Evolutionary conservation across 2,888 invertebrate species (phyloP), one percentile per base, ranked within the genome.

Genomic region (Hypercompe scribonia): DNA sequence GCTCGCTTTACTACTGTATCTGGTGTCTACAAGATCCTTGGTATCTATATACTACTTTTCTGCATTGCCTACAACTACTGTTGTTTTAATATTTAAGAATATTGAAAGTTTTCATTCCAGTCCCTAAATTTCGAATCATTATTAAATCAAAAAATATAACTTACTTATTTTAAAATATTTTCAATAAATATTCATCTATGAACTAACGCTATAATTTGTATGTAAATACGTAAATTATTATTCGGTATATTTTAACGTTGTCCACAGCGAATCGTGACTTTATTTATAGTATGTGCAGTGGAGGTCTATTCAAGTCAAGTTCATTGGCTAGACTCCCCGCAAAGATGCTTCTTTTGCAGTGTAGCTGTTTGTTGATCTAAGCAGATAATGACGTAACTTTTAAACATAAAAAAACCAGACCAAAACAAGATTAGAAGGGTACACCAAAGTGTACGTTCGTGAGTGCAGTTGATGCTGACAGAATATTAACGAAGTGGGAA

Each of bases 291-390:
- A 77, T 80, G 82, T 88, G 84, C 89, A 90, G 93, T 89, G 94
- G 93, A 92, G 94, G 94, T 91, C 92, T 87, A 83, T 81, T 85
- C 67, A 86, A 90, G 89, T 91, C 91, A 93, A 93, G 93, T 94
- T 94, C 93, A 93, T 91, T 90, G 90, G 88, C 90, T 91, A 92
- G 90, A 88, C 88, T 90, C 92, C 93, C 93, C 90, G 91, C 92
- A 91, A 90, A 89, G 91, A 88, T 86, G 73, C 68, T 70, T 73
- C 73, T 77, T 65, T 54, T 46, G 33, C 24, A 67, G 63, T 11
- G 42, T 33, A 34, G 67, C 31, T 68, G 33, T 63, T 65, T 75
- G 68, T 75, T 70, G 71, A 58, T 71, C 24, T 46, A 46, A 58
- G 39, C 31, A 61, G 65, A 71, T 18, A 71, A 42, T 71, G 68